Evolutionary conservation across 2,888 invertebrate genomes (phyloP), one percentile per base, ranked within the genome.

Genomic region (Mactromeris polynyma): DNA sequence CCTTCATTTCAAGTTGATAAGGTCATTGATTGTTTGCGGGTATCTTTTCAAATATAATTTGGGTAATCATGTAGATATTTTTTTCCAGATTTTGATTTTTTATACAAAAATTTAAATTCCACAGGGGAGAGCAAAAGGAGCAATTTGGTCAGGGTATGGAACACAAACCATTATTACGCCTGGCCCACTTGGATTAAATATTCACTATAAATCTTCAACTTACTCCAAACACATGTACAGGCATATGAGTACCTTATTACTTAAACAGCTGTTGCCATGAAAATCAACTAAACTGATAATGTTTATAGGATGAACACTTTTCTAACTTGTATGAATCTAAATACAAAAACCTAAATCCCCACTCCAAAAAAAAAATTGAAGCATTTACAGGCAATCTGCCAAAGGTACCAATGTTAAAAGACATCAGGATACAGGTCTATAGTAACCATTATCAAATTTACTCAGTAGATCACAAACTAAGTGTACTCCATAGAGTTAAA

Each of bases 111-210:
- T 42, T 9, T 42, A 42, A 42, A 42, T 42, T 6, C 42, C 14
- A 42, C 6, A 42, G 6, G 42, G 42, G 14, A 42, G 14, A 14
- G 14, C 42, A 42, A 42, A 42, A 42, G 6, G n/a, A n/a, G n/a
- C n/a, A n/a, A n/a, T n/a, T n/a, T n/a, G n/a, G n/a, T n/a, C 42
- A 9, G 42, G 42, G 14, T 42, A 9, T 42, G 42, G 6, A 42
- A 42, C 42, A 42, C 42, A n/a, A n/a, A n/a, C n/a, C n/a, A n/a
- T n/a, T n/a, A n/a, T n/a, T n/a, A n/a, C n/a, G n/a, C n/a, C n/a
- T n/a, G n/a, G n/a, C n/a, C n/a, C n/a, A n/a, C 58, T 58, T n/a
- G 58, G 58, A 58, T 58, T 58, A 58, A 46, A 26, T 58, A 58
- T 58, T 4, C 11, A 46, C 26, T 58, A 58, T 58, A 14, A 42